These are phyloP conservation scores for Labeo rohita DNA, from an alignment of 2,113 vertebrate species.

Conservation along the genomic window DNA sequence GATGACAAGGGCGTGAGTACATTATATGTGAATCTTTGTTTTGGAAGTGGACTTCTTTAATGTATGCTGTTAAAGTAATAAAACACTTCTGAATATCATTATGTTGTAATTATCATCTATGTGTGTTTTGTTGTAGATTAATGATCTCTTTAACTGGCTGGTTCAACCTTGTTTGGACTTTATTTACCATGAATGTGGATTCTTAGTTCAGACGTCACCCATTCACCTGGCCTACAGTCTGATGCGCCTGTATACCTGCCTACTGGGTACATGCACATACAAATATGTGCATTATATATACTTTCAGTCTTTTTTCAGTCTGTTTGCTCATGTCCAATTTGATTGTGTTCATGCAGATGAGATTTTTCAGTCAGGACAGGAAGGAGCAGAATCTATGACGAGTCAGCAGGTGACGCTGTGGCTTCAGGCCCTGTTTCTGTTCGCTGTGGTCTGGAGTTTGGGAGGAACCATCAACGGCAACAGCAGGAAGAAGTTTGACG, in stretches of 20 bases:
- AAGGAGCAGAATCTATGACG: conserved; percentile 71
- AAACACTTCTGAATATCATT: not conserved
- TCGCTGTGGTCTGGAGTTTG: conserved; percentile 87
- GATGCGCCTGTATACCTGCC: conserved; percentile 85
- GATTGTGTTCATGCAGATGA: conserved; percentile 78
- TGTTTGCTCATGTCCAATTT: conserved; percentile 7
- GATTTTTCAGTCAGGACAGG: conserved; percentile 66
- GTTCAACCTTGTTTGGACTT: conserved; percentile 89
- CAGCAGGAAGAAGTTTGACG: conserved; percentile 87
- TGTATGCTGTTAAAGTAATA: not conserved
- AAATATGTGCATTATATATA: not conserved
- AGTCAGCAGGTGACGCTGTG: conserved; percentile 84
- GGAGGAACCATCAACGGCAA: conserved; percentile 83
- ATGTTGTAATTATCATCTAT: not conserved
- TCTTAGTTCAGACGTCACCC: conserved; percentile 83
- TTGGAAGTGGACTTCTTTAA: not conserved
- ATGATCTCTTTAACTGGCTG: conserved; percentile 87
- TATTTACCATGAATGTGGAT: conserved; percentile 77
- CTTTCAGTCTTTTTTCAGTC: not conserved
- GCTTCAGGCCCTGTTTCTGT: conserved; percentile 89
- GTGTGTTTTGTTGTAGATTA: conserved; percentile 74
- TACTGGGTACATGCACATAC: conserved; percentile 80
- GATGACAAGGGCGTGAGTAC: too few species aligned
- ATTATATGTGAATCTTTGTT: too few species aligned
- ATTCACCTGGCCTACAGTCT: conserved; percentile 83